Evolutionary conservation across 2,797 vertebrate species (phyloP).

Genomic region (Benthosema pterotum): DNA sequence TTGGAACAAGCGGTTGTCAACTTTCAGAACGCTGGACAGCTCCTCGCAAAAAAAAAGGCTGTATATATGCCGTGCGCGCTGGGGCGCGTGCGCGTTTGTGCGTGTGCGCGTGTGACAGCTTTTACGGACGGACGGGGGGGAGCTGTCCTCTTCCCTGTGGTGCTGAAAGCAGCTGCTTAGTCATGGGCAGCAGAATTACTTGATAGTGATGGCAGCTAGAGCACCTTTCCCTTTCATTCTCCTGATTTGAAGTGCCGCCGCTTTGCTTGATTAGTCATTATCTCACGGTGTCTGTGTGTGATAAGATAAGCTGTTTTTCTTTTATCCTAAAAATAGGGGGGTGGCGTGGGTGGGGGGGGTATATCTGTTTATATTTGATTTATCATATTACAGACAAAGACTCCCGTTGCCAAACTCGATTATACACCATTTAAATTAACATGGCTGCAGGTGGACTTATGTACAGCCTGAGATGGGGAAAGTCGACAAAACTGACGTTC

Average conservation of each 20-base stretch:
- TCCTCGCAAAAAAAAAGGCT: too few species aligned
- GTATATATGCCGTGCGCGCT: too few species aligned
- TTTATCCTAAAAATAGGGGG: too few species aligned
- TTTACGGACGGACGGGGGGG: conserved; percentile 32
- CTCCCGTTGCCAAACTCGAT: conserved; percentile 12
- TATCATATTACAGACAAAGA: neutral
- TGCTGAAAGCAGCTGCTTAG: conserved; percentile 68
- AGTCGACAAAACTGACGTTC: conserved; percentile 47
- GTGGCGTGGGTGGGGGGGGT: too few species aligned
- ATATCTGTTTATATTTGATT: too few species aligned
- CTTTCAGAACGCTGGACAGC: conserved; percentile 56
- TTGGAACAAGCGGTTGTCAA: neutral
- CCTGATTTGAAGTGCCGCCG: too few species aligned
- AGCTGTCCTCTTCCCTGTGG: conserved; percentile 65
- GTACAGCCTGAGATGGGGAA: conserved; percentile 27
- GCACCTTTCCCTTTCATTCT: conserved; percentile 9
- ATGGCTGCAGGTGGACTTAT: conserved; percentile 9
- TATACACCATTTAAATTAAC: too few species aligned
- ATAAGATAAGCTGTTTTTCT: too few species aligned
- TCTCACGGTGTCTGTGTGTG: too few species aligned
- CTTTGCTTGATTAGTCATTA: too few species aligned
- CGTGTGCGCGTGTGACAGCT: too few species aligned
- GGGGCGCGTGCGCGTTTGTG: too few species aligned
- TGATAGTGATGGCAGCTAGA: conserved; percentile 17
- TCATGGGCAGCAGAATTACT: conserved; percentile 26